A percentile compares a stretch with the other conserved stretches of the same genome.
Conservation (phyloP, 2,888 invertebrate species). For the Andrena minutula region DNA sequence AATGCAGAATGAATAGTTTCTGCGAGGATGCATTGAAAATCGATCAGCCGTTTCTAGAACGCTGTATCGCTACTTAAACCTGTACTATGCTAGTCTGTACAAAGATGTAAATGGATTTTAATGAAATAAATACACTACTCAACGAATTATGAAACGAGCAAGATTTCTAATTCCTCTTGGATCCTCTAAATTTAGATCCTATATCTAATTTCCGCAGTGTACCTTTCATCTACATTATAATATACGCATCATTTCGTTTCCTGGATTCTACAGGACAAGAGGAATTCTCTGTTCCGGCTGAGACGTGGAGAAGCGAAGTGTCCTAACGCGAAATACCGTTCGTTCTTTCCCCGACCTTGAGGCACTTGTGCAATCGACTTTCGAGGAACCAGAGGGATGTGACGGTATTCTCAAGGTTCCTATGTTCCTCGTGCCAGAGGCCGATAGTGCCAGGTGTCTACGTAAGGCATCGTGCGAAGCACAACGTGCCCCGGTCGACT, state of each 20-base stretch:
- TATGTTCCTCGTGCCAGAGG: not conserved
- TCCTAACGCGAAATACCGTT: not conserved
- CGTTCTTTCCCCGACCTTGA: constrained; percentile 11
- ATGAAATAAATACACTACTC: not conserved
- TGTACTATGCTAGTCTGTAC: not conserved
- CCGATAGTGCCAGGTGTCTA: not conserved
- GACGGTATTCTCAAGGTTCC: constrained; percentile 13
- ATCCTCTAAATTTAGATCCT: not conserved
- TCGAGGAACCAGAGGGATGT: constrained; percentile 1
- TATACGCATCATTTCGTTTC: not conserved
- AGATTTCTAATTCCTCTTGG: not conserved
- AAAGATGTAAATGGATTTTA: constrained; percentile 1
- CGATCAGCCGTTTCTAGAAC: not conserved
- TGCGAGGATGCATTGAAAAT: not conserved
- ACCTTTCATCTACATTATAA: not conserved
- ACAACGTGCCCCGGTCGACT: constrained; percentile 50
- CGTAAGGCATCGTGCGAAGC: constrained; percentile 41
- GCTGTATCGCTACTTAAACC: not conserved
- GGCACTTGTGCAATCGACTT: constrained; percentile 5
- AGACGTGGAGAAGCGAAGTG: not conserved
- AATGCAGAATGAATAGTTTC: not conserved
- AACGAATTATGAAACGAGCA: not conserved
- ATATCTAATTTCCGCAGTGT: not conserved
- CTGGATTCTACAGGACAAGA: not conserved
- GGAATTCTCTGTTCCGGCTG: not conserved